phyloP scores from a whole-genome alignment of 2,797 vertebrate genomes.

The Euthynnus affinis region DNA sequence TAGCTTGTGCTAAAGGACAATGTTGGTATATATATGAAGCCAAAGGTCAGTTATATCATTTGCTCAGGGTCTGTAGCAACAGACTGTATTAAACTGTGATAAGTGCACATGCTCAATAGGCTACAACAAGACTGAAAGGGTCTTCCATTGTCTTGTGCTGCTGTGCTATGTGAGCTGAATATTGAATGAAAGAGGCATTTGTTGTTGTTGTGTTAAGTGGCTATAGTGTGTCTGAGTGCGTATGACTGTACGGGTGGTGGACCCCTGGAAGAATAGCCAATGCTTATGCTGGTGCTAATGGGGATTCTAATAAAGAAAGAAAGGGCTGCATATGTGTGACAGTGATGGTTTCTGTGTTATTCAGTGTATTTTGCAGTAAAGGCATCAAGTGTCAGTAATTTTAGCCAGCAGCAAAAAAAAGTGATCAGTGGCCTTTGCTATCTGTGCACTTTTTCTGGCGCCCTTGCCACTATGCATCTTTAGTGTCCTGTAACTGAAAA shows the following conservation, averaged over 20 bases:
- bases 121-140: slow-evolving; percentile 23
- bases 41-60: slow-evolving; percentile 43
- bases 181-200: slow-evolving; percentile 38
- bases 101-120: slow-evolving; percentile 31
- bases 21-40: slow-evolving; percentile 11
- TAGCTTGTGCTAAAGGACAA: slow-evolving; percentile 43
- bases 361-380: slow-evolving; percentile 25
- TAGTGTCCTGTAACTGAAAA: slow-evolving; percentile 78
- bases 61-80: slow-evolving; percentile 33
- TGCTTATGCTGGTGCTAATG: too few relatives aligned
- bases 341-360: slow-evolving; percentile 7
- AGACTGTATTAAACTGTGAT: slow-evolving; percentile 35
- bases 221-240: too few relatives aligned
- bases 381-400: slow-evolving; percentile 56
- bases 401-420: slow-evolving; percentile 51
- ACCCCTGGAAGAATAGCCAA: too few relatives aligned
- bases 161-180: slow-evolving; percentile 24
- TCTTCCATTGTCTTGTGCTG: slow-evolving; percentile 26
- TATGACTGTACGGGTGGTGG: too few relatives aligned
- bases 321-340: background rate
- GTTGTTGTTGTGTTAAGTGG: too few relatives aligned
- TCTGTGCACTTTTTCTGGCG: slow-evolving; percentile 69
- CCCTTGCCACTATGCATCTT: slow-evolving; percentile 70
- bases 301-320: background rate
- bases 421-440: slow-evolving; percentile 55